Base-by-base conservation (phyloP, 1,140 invertebrate species). In the Platyscapa corneri region DNA sequence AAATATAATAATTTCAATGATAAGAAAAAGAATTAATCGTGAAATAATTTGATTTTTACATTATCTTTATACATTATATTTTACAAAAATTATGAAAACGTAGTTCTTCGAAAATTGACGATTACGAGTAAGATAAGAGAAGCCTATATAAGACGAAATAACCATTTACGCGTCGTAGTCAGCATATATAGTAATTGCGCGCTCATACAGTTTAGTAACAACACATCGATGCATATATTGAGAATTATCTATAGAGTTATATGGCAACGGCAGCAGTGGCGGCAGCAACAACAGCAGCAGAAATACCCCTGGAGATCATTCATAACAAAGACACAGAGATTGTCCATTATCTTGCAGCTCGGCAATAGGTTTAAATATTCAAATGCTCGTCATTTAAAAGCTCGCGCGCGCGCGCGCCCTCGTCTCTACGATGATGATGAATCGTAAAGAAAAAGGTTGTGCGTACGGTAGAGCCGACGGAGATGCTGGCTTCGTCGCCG, bases 241-340 rank as follows among this genome's bases (percentile, higher is more conserved):
- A 27, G 27, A 64, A 64, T 64, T 64, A 64, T n/a, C 60, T 64
- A n/a, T 3, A 30, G 27, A 64, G 60, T 20, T 72, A 34, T 67
- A 39, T 6, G 14, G 70, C 0, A 74, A 49, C 53, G 10, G 53
- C 37, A 39, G 46, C 67, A 32, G 60, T 42, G 12, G 64, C 18
- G 27, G 16, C 18, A 46, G n/a, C n/a, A 18, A 3, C 32, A 37
- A 60, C 72, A 37, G 20, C 42, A 53, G 60, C 72, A 49, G 46
- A 5, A 77, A 32, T 18, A 37, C 6, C 23, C 20, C 12, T 34
- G 56, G 20, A 72, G 83, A 84, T 84, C 64, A 79, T 79, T 70
- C 42, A 42, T 76, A 70, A 84, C 82, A 84, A 78, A 84, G 82
- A 84, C 82, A 53, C 74, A 67, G 76, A 84, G 76, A 84, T 84